Evolutionary conservation across 1,140 invertebrate species (phyloP), one percentile per base, ranked within the genome.

Genomic region (Drosophila ogumai): DNA sequence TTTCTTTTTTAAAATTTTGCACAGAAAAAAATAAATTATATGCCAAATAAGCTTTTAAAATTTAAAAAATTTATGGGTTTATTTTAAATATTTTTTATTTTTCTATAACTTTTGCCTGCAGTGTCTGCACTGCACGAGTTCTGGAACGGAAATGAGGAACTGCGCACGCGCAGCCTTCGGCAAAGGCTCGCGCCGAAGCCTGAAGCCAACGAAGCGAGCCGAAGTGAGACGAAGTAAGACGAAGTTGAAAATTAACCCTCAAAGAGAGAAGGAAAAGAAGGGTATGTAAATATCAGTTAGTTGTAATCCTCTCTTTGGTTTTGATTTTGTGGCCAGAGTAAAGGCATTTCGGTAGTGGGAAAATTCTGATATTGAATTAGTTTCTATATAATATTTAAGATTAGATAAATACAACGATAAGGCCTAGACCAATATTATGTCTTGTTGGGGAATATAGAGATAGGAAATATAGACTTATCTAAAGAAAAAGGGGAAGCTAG

Each of bases 81-180:
- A 7, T 36, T 3, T n/a, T 9, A 44, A 13, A n/a, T 10, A 0
- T 44, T 34, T 12, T 15, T 36, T 12, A 4, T 3, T 28, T 12
- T 25, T 19, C 17, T 15, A 15, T 22, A 47, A 46, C 28, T 64
- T 86, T 58, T 32, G 86, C 74, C 65, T 59, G 36, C 47, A 73
- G 72, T 43, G 74, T 82, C 65, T 52, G 86, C 68, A 66, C 65
- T 66, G 72, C 58, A 84, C 84, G 85, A 88, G 85, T 54, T 58
- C 64, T 78, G 60, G 90, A 88, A 80, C 73, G 73, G 79, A 82
- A 88, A 88, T 88, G 85, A 84, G 38, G 84, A 74, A 71, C 41
- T 59, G 40, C 34, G 46, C 52, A 66, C 12, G 54, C 59, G 77
- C 25, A 49, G 28, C 55, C 22, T 47, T 81, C 79, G 50, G 65